Evolutionary conservation across 1,140 invertebrate species (phyloP), one percentile per base, ranked within the genome.

Genomic region (Brachionus sp.): DNA sequence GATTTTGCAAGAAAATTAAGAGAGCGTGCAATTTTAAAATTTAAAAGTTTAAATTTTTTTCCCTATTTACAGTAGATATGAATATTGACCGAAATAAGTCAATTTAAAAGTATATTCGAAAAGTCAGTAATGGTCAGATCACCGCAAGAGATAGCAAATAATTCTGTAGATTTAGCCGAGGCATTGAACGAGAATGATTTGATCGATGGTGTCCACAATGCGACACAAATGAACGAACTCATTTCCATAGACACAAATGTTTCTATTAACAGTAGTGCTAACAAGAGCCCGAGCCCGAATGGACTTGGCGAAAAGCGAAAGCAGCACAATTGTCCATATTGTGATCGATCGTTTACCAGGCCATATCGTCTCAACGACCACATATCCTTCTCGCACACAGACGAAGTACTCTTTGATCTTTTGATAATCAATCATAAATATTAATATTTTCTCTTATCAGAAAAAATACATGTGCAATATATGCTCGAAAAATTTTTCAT

Each of bases 401-500:
- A 80, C 35, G 77, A 80, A 80, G 77, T 80, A 80, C 23, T 57
- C 16, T 62, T 50, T 19, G 2, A 25, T 37, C 5, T 5, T 73
- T 73, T 73, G 13, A 44, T 39, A 75, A 70, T 37, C 13, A 16
- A 6, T 37, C 7, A 1, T 16, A 53, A 53, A 19, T 53, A 53
- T 53, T 53, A 53, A 42, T 46, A 5, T 77, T 80, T 80, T 62
- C 37, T 39, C 9, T 35, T 19, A 42, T 10, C 23, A 80, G 77
- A 57, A 44, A 80, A 80, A 80, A 80, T 80, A 80, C 42, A 80
- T 80, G 77, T 80, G 77, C 33, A 29, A 46, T 29, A 7, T 35
- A 64, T 80, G 77, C 35, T 80, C 77, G 50, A 80, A 80, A 62
- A 80, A 80, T 62, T 80, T 80, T 7, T 80, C 77, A 29, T 80